Evolutionary conservation across 1,140 invertebrate genomes (phyloP), one percentile per base, ranked within the genome.

Genomic region (Caenorhabditis remanei): DNA sequence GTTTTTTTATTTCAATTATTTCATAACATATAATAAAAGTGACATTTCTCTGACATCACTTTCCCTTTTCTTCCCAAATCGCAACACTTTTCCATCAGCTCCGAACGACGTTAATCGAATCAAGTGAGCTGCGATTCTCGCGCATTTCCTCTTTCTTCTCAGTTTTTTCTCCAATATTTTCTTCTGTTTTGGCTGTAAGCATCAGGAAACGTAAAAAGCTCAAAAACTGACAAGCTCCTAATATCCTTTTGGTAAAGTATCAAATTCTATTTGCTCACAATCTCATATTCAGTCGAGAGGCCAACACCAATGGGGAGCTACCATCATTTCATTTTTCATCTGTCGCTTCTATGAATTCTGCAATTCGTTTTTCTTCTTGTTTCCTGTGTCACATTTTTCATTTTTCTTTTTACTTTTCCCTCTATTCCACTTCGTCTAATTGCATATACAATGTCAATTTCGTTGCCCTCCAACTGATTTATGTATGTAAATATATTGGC

Each of bases 221-320:
- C 46, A 11, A 79, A 50, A 79, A 79, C 43, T 79, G 71, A 79
- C 71, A 50, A 79, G 43, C 46, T 79, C 46, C 71, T 79, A 79
- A 79, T 79, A 79, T 50, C n/a, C 40, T 79, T 79, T 79, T 79
- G 71, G 46, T 6, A 21, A 79, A 79, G 71, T 79, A 79, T 79
- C 71, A 24, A 50, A 50, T 79, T 79, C 13, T 79, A 79, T 79
- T 79, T 79, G 71, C 71, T 79, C 71, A 50, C 46, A 79, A 79
- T 79, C 71, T 79, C 71, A 79, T 79, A 79, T 79, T 79, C 65
- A 71, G 43, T 19, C 5, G 43, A 43, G 40, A 40, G 4, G 46
- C 71, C 71, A 79, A 63, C 61, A 32, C 21, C 61, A 63, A 24
- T 24, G 32, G 32, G 32, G 32, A 24, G 11, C 71, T 46, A n/a